Evolutionary conservation across 2,888 invertebrate genomes (phyloP).

Genomic region (Meteorus colon): DNA sequence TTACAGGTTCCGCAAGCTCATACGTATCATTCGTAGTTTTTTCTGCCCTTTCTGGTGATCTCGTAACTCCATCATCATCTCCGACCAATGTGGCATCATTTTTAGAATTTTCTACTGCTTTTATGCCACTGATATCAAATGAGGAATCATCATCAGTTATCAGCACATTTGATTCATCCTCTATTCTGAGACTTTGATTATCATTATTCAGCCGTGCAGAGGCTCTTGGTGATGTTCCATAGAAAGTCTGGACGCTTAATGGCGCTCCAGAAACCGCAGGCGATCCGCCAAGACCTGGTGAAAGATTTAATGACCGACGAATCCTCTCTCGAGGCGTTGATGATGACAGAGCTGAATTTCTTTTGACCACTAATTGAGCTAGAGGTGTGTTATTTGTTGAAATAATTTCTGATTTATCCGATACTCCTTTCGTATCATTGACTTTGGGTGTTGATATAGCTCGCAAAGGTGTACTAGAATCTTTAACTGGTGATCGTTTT

Average conservation of each 20-base stretch:
- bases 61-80: slow-evolving; percentile 10
- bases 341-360: slow-evolving; percentile 33
- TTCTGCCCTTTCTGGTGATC: not conserved
- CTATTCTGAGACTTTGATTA: slow-evolving; percentile 37
- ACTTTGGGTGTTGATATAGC: slow-evolving; percentile 30
- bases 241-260: slow-evolving; percentile 34
- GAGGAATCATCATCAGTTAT: slow-evolving; percentile 47
- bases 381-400: slow-evolving; percentile 41
- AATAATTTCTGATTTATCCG: slow-evolving; percentile 20
- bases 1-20: slow-evolving; percentile 50
- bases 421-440: slow-evolving; percentile 5
- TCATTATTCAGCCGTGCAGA: slow-evolving; percentile 12
- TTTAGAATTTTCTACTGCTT: slow-evolving; percentile 12
- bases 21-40: slow-evolving; percentile 45
- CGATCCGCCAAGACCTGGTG: slow-evolving; percentile 40
- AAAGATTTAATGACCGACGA: slow-evolving; percentile 49
- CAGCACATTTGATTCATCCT: slow-evolving; percentile 47
- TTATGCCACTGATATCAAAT: slow-evolving; percentile 32
- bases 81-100: slow-evolving; percentile 47
- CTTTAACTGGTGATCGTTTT: slow-evolving; percentile 46
- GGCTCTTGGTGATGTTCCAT: slow-evolving; percentile 34
- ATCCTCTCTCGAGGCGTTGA: slow-evolving; percentile 52
- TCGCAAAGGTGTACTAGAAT: slow-evolving; percentile 48
- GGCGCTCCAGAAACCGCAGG: slow-evolving; percentile 25
- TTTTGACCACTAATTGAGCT: not conserved